phyloP scores from a whole-genome alignment of 2,113 vertebrate genomes.

The Polyodon spathula region DNA sequence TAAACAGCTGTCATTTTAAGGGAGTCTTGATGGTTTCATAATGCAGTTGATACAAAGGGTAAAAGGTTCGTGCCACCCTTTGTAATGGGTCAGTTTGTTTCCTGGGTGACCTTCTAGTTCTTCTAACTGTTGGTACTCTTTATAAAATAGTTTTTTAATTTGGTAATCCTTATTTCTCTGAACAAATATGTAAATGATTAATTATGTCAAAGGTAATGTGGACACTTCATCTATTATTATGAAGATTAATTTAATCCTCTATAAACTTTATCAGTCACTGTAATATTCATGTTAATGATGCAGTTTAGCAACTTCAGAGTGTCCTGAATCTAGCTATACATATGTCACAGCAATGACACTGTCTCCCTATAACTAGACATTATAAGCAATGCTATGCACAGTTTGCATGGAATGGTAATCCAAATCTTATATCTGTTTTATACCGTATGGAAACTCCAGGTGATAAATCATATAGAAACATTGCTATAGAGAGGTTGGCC shows the following conservation, averaged over 20 bases:
- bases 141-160: too few species aligned
- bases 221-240: slow-evolving; percentile 10
- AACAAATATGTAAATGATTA: slow-evolving; percentile 7
- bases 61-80: too few species aligned
- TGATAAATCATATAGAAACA: too few species aligned
- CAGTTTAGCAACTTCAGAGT: slow-evolving; percentile 8
- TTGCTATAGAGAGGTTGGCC: too few species aligned
- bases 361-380: neutral
- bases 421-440: neutral
- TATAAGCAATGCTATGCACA: slow-evolving; percentile 6
- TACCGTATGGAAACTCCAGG: too few species aligned
- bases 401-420: slow-evolving; percentile 3
- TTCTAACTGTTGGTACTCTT: too few species aligned
- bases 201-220: slow-evolving; percentile 15
- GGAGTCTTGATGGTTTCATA: too few species aligned
- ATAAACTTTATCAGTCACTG: slow-evolving; percentile 8
- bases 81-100: too few species aligned
- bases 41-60: too few species aligned
- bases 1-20: too few species aligned
- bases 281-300: slow-evolving; percentile 11
- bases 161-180: neutral
- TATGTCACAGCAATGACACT: neutral
- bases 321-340: slow-evolving; percentile 7
- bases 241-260: slow-evolving; percentile 1
- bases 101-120: too few species aligned